phyloP scores from a whole-genome alignment of 2,113 vertebrate genomes.

The Nibea coibor region DNA sequence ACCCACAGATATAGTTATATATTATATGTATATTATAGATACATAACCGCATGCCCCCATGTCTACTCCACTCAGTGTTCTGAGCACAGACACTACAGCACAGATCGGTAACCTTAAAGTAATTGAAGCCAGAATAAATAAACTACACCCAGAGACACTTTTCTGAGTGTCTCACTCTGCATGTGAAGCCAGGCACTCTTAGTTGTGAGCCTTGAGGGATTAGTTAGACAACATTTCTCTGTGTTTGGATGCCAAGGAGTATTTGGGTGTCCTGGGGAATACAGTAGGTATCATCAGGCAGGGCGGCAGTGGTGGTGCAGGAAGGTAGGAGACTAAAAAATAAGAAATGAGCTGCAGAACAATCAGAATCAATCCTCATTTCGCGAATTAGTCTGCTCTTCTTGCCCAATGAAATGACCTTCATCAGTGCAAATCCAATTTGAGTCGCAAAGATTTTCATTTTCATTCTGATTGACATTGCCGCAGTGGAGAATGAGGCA shows the following conservation, averaged over 20 bases:
- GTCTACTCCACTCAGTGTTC: neutral
- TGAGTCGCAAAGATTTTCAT: conserved; percentile 73
- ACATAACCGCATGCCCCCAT: no score
- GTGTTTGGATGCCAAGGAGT: conserved; percentile 23
- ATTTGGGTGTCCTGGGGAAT: conserved; percentile 28
- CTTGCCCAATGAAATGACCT: conserved; percentile 65
- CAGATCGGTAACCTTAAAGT: conserved; percentile 23
- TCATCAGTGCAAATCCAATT: conserved; percentile 77
- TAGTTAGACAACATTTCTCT: conserved; percentile 3
- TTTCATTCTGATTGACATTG: conserved; percentile 72
- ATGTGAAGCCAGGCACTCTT: conserved; percentile 38
- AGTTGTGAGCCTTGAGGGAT: conserved; percentile 25
- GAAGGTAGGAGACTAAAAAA: conserved; percentile 53
- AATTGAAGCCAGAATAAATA: conserved; percentile 28
- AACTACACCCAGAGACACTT: conserved; percentile 4
- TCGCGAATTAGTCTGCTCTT: conserved; percentile 59
- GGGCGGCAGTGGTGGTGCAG: conserved; percentile 11
- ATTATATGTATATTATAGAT: no score
- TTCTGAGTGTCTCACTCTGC: conserved; percentile 17
- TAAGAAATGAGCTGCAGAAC: conserved; percentile 53
- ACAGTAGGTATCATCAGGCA: conserved; percentile 40
- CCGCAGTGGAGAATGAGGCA: conserved; percentile 37
- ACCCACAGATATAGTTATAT: neutral
- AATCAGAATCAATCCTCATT: conserved; percentile 71
- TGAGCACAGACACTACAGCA: neutral